Percentiles rank a stretch among this genome's conserved stretches.
Conservation (phyloP, 2,797 vertebrate genomes). For the Gastrophryne carolinensis region DNA sequence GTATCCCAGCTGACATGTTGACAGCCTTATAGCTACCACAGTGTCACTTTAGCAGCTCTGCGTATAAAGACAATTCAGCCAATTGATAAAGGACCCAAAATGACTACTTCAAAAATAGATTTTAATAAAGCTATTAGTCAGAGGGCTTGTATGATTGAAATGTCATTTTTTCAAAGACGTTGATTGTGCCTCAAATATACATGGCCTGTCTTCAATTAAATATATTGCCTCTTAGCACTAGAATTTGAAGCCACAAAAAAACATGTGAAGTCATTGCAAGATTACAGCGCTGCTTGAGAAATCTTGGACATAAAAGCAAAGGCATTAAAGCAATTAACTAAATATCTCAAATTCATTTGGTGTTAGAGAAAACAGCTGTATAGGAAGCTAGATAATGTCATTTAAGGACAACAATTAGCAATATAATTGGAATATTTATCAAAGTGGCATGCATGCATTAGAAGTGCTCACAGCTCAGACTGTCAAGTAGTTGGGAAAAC, state of each 20-base stretch:
- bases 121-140: not conserved
- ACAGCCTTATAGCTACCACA: no score
- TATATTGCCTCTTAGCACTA: conserved; percentile 7
- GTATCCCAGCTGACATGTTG: no score
- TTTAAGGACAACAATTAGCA: conserved; percentile 14
- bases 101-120: conserved; percentile 16
- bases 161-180: conserved; percentile 13
- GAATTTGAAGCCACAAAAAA: conserved; percentile 2
- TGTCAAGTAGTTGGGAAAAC: not conserved
- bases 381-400: not conserved
- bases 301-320: not conserved
- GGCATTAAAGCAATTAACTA: not conserved
- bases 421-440: not conserved
- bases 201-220: conserved; percentile 30
- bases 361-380: not conserved
- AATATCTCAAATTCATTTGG: conserved; percentile 15
- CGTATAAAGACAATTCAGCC: not conserved
- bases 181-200: conserved; percentile 24
- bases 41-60: no score
- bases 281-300: not conserved
- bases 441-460: not conserved
- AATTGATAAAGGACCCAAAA: not conserved
- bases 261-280: not conserved
- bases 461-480: not conserved
- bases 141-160: conserved; percentile 8